Evolutionary conservation across 2,113 vertebrate species (phyloP).

Genomic region (Sporophila hypoxantha): DNA sequence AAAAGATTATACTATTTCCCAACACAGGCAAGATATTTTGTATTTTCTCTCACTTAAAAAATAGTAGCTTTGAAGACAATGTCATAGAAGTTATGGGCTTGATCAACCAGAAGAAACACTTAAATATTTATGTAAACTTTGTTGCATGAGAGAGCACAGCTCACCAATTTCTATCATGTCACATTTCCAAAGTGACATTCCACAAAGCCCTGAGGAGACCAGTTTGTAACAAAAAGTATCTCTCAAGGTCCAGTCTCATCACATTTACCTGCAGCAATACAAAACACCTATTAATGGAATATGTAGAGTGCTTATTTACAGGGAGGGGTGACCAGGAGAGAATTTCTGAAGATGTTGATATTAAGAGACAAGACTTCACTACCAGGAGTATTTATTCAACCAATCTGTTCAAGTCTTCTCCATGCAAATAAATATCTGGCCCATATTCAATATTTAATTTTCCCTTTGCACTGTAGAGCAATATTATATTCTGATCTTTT

Average conservation of each 20-base stretch:
- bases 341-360: neutral
- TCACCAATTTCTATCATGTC: constrained; percentile 29
- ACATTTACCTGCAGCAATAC: neutral
- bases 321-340: neutral
- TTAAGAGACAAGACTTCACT: neutral
- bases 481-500: neutral
- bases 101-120: constrained; percentile 17
- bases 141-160: constrained; percentile 12
- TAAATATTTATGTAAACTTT: constrained; percentile 38
- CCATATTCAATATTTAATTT: neutral
- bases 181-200: constrained; percentile 39
- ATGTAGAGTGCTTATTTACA: neutral
- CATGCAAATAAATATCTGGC: neutral
- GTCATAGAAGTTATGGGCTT: neutral
- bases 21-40: neutral
- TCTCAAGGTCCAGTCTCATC: neutral
- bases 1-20: neutral
- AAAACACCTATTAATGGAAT: neutral
- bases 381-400: neutral
- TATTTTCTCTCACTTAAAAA: neutral
- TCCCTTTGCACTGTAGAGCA: too few relatives aligned
- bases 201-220: constrained; percentile 18
- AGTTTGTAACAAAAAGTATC: neutral
- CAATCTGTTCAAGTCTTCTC: neutral
- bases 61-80: neutral